Evolutionary conservation across 2,113 vertebrate genomes (phyloP).

Genomic region (Esox niger): DNA sequence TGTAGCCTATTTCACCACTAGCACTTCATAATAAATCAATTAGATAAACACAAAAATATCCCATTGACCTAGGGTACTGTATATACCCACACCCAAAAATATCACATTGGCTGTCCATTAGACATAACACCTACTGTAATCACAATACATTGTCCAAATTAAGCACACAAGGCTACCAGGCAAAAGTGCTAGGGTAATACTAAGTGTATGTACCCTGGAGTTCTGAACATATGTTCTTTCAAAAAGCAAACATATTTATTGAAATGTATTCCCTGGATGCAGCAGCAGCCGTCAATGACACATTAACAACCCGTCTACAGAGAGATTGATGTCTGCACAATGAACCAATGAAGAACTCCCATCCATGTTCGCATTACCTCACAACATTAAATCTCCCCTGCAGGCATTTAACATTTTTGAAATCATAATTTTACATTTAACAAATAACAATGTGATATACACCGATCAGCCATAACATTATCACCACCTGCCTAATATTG

Average conservation of each 20-base stretch:
- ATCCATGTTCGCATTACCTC: neutral
- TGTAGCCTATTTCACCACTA: neutral
- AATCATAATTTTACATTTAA: too few relatives aligned
- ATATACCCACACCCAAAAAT: neutral
- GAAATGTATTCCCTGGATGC: neutral
- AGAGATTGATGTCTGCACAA: neutral
- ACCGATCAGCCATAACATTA: too few relatives aligned
- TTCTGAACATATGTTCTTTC: neutral
- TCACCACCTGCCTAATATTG: too few relatives aligned
- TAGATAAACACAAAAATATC: neutral
- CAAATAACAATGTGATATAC: too few relatives aligned
- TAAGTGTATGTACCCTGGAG: neutral
- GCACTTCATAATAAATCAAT: neutral
- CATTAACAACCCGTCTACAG: neutral
- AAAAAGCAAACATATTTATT: neutral
- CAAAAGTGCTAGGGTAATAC: neutral
- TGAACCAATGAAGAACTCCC: neutral
- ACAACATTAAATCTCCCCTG: constrained; percentile 59
- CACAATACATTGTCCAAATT: neutral
- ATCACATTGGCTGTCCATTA: too few relatives aligned
- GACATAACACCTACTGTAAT: too few relatives aligned
- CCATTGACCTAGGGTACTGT: neutral
- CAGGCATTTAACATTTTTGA: too few relatives aligned
- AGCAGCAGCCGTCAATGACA: neutral
- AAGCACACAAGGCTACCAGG: neutral